Base-by-base conservation (phyloP, 2,888 invertebrate genomes). In the Frankliniella fusca region DNA sequence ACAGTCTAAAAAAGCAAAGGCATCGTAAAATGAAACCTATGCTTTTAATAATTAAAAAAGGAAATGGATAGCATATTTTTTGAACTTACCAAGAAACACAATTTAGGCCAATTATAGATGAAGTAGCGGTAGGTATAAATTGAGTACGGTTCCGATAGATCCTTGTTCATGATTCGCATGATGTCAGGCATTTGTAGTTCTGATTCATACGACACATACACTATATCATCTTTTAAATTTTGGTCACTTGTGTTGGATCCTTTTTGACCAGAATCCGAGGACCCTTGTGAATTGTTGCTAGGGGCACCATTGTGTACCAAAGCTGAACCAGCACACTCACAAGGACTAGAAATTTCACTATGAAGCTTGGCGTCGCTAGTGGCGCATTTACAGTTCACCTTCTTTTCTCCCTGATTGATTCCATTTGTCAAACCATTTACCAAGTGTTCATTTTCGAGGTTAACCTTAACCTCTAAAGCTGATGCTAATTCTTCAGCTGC, bases 121-220 rank as follows among this genome's bases (percentile, higher is more conserved):
- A 99, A 99, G 91, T 99, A 99, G 90, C 99, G 94, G 91, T 99
- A 99, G 50, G 99, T 99, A 90, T 99, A 99, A 90, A 99, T 99
- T 85, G 99, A 99, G 90, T 99, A 99, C 70, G 99, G 99, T 92
- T 99, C 99, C 83, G 98, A 98, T 86, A 99, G 92, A 91, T 99
- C 99, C 89, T 97, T 98, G 88, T 98, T 98, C 88, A 99, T 99
- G 87, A 99, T 93, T 90, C 95, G 94, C 97, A 99, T 99, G 86
- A 99, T 99, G 89, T 97, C 96, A 86, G 97, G 96, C 97, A 99
- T 98, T 90, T 99, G 98, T 85, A 95, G 89, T 90, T 99, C 99
- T 86, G 97, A 97, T 90, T 96, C 94, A 88, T 98, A 99, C 86
- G 93, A 93, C 86, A 93, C 92, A 88, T 93, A 93, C 84, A 88